Conservation (phyloP, 2,113 vertebrate species). For the Himantopus leucocephalus region DNA sequence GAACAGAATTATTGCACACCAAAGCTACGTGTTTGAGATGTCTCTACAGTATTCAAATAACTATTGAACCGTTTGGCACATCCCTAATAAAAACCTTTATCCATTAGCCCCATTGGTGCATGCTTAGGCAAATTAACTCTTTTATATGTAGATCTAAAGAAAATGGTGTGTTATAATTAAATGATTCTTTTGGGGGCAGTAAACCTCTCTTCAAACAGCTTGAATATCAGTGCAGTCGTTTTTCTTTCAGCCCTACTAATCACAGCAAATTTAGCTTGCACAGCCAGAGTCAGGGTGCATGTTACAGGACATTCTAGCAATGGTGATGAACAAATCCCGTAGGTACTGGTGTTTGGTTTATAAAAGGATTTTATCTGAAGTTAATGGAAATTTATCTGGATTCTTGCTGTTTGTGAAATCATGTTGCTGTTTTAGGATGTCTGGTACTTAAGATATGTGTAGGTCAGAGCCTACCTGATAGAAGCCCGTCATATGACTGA, state of each 20-base stretch:
- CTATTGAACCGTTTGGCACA: conserved; percentile 59
- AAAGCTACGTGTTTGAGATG: conserved; percentile 37
- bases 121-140: conserved; percentile 70
- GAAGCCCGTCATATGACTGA: rapidly evolving
- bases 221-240: conserved; percentile 55
- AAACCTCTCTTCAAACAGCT: conserved; percentile 70
- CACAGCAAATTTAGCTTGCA: conserved; percentile 55
- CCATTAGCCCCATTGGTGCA: conserved; percentile 58
- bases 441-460: neutral
- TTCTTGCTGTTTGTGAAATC: neutral
- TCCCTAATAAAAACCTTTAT: conserved; percentile 67
- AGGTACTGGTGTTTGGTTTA: neutral
- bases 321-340: neutral
- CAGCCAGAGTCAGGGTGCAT: conserved; percentile 32
- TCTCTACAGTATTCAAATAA: conserved; percentile 60
- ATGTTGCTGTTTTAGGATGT: neutral
- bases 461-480: neutral
- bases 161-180: conserved; percentile 71
- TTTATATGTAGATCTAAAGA: conserved; percentile 70
- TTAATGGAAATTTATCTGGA: conserved; percentile 13
- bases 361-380: conserved; percentile 7
- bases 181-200: conserved; percentile 65
- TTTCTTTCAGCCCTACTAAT: conserved; percentile 68
- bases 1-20: conserved; percentile 52
- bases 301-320: conserved; percentile 24